phyloP scores from a whole-genome alignment of 2,888 invertebrate species.

The Lasioglossum leucozonium region DNA sequence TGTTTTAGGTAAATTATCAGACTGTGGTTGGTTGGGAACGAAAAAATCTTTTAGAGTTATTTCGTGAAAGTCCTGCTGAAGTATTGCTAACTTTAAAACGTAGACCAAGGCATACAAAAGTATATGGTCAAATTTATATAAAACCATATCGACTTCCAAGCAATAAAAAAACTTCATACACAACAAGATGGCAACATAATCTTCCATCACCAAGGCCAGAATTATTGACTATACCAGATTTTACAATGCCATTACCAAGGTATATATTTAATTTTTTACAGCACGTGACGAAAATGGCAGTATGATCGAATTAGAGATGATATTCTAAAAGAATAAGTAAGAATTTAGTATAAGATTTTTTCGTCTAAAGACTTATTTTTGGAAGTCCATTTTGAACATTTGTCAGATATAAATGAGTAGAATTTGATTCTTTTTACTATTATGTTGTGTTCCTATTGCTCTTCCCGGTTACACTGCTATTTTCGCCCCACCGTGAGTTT shows the following conservation, averaged over 20 bases:
- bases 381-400: background rate
- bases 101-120: constrained; percentile 92
- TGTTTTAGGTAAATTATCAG: constrained; percentile 88
- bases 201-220: constrained; percentile 89
- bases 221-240: constrained; percentile 87
- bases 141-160: constrained; percentile 90
- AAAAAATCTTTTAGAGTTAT: constrained; percentile 90
- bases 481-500: background rate
- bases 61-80: constrained; percentile 92
- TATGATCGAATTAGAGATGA: background rate
- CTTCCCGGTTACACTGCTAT: background rate
- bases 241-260: constrained; percentile 87
- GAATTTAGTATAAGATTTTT: background rate
- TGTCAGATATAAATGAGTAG: background rate
- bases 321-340: background rate
- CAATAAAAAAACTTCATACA: constrained; percentile 88
- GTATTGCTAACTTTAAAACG: constrained; percentile 93
- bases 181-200: constrained; percentile 88
- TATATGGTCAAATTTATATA: constrained; percentile 91
- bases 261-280: constrained; percentile 67
- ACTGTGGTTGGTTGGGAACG: constrained; percentile 93
- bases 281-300: background rate
- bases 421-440: background rate
- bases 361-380: background rate
- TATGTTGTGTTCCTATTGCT: background rate